Conservation (phyloP, 1,140 invertebrate genomes). For the Frieseomelitta varia region DNA sequence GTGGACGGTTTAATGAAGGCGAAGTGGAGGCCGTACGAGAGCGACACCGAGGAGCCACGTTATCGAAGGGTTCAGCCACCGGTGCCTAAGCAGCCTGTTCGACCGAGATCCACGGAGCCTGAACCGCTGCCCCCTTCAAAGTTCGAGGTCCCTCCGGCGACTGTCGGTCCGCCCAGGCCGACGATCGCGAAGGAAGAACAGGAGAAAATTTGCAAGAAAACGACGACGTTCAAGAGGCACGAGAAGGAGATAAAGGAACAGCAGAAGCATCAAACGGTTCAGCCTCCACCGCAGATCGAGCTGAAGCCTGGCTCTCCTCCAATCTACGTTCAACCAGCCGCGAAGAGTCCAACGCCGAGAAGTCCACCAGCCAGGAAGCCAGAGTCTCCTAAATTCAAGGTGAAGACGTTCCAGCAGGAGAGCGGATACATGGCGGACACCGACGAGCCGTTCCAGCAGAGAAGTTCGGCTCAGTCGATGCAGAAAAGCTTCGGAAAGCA, state of each 20-base stretch:
- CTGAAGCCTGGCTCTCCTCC: constrained; percentile 83
- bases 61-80: constrained; percentile 84
- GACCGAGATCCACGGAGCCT: constrained; percentile 83
- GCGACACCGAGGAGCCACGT: constrained; percentile 85
- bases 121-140: constrained; percentile 84
- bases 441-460: constrained; percentile 83
- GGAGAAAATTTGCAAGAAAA: constrained; percentile 68
- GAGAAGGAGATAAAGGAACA: constrained; percentile 73
- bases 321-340: constrained; percentile 79
- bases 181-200: constrained; percentile 70
- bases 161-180: constrained; percentile 81
- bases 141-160: constrained; percentile 83
- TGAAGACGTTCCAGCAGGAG: constrained; percentile 81
- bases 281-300: constrained; percentile 68
- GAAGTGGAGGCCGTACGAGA: constrained; percentile 86
- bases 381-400: constrained; percentile 84
- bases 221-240: constrained; percentile 67
- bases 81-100: constrained; percentile 69
- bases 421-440: constrained; percentile 89
- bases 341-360: constrained; percentile 58
- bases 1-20: constrained; percentile 81
- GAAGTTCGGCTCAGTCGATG: constrained; percentile 42
- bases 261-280: constrained; percentile 62
- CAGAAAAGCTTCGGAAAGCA: constrained; percentile 73
- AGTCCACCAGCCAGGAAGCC: constrained; percentile 78